Base-by-base conservation (phyloP, 2,888 invertebrate genomes). In the Listrodromus nycthemerus region DNA sequence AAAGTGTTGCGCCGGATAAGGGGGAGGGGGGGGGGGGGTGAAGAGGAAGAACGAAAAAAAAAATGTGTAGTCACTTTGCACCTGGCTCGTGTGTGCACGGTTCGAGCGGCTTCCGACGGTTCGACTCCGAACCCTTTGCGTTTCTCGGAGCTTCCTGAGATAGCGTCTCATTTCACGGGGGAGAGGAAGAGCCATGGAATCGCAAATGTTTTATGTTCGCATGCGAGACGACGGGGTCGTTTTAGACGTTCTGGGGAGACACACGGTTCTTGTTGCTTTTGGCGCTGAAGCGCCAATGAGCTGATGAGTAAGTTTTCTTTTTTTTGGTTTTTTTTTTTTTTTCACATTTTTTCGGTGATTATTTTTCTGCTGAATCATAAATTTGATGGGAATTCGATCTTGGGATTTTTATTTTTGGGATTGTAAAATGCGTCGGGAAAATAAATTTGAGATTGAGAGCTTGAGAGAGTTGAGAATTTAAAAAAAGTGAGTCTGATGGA, bases 31-130 rank as follows among this genome's bases (percentile, higher is more conserved):
- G 66, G 67, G 33, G 19, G 24, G 41, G 76, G 41, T 13, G 21
- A 33, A 27, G 48, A 58, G 65, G 55, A 45, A 75, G 45, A 50
- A 52, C 24, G 61, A 75, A 48, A 45, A 65, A 67, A n/a, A 67
- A 58, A 63, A 63, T 67, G 45, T 37, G 45, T 24, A 58, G 87
- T 90, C 89, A 90, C 89, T 91, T 91, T 91, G 92, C 92, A 91
- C 91, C 91, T 92, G 92, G 91, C 90, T 88, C 85, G 83, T 88
- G 86, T 87, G 84, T 87, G 86, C 85, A 86, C 80, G 85, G 50
- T 73, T 80, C 77, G 69, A 55, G 69, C 55, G 52, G 19, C 58
- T 33, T 61, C 61, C 69, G 69, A 78, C 55, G 77, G 77, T 61
- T 50, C n/a, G 21, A 10, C 48, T 61, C 61, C 48, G 66, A 71